A percentile compares a stretch with the other conserved stretches of the same genome.
These are phyloP conservation scores for Octodonta nipae DNA, from an alignment of 2,888 invertebrate genomes.

Conservation along the genomic window DNA sequence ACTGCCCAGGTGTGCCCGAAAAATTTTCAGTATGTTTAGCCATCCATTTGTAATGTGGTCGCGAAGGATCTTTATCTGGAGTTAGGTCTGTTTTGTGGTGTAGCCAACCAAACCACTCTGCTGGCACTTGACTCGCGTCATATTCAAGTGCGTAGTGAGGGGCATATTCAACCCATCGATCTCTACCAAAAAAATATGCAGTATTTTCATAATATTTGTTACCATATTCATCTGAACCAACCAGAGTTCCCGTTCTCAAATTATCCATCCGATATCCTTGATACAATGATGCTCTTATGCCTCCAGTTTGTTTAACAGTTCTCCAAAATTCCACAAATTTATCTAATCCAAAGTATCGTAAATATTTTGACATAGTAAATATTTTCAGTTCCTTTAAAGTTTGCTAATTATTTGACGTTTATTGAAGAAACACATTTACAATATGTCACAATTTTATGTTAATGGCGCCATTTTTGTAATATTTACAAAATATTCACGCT, in stretches of 20 bases:
- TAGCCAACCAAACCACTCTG: conserved; percentile 56
- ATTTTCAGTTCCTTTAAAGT: too few species aligned
- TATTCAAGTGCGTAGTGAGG: conserved; percentile 37
- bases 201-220: conserved; percentile 84
- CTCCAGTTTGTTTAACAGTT: conserved; percentile 5
- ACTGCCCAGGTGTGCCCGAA: conserved; percentile 62
- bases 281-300: conserved; percentile 9
- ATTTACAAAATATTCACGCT: too few species aligned
- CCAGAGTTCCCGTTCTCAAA: conserved; percentile 58
- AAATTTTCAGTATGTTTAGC: conserved; percentile 62
- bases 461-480: too few species aligned
- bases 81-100: conserved; percentile 60
- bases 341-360: not conserved
- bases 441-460: too few species aligned
- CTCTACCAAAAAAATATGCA: conserved; percentile 67
- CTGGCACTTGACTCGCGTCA: conserved; percentile 33
- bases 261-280: conserved; percentile 49
- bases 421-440: too few species aligned
- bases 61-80: conserved; percentile 45
- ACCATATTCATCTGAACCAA: conserved; percentile 75
- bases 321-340: not conserved
- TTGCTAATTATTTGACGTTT: too few species aligned
- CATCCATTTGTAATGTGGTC: conserved; percentile 72
- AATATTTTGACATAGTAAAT: too few species aligned
- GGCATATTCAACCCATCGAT: conserved; percentile 81